phyloP scores from a whole-genome alignment of 2,888 invertebrate species.

The Sycophila texana region DNA sequence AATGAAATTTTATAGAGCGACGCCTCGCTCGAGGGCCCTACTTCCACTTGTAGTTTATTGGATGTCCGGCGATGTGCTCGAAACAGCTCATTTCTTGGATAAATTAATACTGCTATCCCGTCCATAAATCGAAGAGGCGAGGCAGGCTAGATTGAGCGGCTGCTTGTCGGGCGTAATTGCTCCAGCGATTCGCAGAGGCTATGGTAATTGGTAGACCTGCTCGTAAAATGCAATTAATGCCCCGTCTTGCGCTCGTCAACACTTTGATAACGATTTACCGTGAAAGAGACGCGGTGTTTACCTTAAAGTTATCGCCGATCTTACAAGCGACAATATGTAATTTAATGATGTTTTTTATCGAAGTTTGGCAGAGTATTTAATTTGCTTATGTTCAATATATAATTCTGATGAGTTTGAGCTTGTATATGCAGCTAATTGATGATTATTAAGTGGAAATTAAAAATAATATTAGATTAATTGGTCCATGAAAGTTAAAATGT shows the following conservation, averaged over 20 bases:
- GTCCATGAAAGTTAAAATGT: too few relatives aligned
- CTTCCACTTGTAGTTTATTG: background rate
- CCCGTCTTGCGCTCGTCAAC: background rate
- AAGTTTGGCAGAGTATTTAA: too few relatives aligned
- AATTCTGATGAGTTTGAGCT: too few relatives aligned
- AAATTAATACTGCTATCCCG: constrained; percentile 23
- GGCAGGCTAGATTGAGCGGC: background rate
- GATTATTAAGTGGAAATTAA: too few relatives aligned
- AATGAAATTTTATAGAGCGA: background rate
- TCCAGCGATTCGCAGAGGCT: constrained; percentile 27
- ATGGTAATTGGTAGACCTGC: constrained; percentile 29
- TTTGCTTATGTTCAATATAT: too few relatives aligned
- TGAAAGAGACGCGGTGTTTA: background rate
- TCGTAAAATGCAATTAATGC: constrained; percentile 35
- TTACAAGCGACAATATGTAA: too few relatives aligned
- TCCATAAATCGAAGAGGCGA: constrained; percentile 22
- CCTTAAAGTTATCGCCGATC: too few relatives aligned
- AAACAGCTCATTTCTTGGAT: constrained; percentile 20
- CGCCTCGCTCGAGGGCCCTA: background rate
- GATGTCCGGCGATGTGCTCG: background rate
- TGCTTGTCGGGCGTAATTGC: constrained; percentile 36
- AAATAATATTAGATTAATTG: too few relatives aligned
- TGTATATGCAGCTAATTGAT: too few relatives aligned
- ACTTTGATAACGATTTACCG: background rate
- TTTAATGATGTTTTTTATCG: too few relatives aligned